Percentiles rank a stretch among this genome's conserved stretches.
These are phyloP conservation scores for Seriola aureovittata DNA, from an alignment of 2,113 vertebrate species.

Conservation along the genomic window DNA sequence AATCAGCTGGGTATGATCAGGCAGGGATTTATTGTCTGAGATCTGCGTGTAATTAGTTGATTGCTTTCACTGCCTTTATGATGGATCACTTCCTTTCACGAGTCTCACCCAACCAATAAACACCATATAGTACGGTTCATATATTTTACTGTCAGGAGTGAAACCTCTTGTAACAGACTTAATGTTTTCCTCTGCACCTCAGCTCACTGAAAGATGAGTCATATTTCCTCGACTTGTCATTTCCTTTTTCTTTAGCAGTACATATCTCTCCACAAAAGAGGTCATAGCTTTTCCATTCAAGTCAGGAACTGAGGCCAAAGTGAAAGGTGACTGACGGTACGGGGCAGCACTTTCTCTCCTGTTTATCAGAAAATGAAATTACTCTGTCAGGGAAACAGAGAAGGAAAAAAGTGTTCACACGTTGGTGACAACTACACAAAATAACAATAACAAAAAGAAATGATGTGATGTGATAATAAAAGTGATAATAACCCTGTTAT, in stretches of 20 bases:
- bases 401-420: conserved; percentile 14
- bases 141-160: conserved; percentile 40
- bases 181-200: conserved; percentile 35
- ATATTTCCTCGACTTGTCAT: conserved; percentile 58
- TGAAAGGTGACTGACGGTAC: conserved; percentile 33
- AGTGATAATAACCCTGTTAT: neutral
- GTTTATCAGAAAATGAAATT: conserved; percentile 60
- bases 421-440: too few species aligned
- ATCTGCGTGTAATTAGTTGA: conserved; percentile 68
- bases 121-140: conserved; percentile 35
- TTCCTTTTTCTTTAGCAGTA: conserved; percentile 46
- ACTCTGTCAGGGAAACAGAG: conserved; percentile 20
- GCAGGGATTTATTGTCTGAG: conserved; percentile 60
- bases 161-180: conserved; percentile 37
- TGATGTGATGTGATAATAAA: too few species aligned
- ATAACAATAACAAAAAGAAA: too few species aligned
- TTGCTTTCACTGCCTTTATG: conserved; percentile 66
- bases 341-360: conserved; percentile 50
- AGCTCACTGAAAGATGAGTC: conserved; percentile 29
- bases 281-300: conserved; percentile 48
- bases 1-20: conserved; percentile 40
- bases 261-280: conserved; percentile 35
- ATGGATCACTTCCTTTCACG: conserved; percentile 57
- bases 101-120: conserved; percentile 50
- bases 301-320: conserved; percentile 51